Evolutionary conservation across 1,140 invertebrate species (phyloP), one percentile per base, ranked within the genome.

Genomic region (Cyclargus thomasi): DNA sequence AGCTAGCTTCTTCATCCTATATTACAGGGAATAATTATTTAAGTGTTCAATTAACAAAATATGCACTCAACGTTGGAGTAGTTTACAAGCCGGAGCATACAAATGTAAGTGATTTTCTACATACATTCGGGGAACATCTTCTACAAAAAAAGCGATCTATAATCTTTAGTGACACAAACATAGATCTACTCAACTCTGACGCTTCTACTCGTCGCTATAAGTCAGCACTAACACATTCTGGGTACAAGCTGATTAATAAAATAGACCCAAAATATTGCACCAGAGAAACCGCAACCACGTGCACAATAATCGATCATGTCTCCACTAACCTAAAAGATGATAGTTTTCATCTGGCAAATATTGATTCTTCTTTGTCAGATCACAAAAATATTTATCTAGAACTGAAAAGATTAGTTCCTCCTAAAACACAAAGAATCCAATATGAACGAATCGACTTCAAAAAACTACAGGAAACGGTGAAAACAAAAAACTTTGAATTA

Each of bases 131-230:
- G 20, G 3, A 62, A 21, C 68, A 73, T 53, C 22, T 70, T 57
- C 53, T 55, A 18, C 8, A 70, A 20, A 70, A 63, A 18, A 65
- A 64, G 16, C 70, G 69, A 67, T 14, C 63, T 10, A 67, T 73
- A 64, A 64, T 73, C 16, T 73, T 70, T 67, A 69, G 72, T 11
- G 72, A 73, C 62, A 66, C 70, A 39, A 73, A 73, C 62, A 68
- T 70, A n/a, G 62, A 70, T 53, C 21, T 73, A 11, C 18, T 70
- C 20, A 57, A n/a, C 21, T 55, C 53, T 35, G 64, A 70, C 22
- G 36, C 35, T 17, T 63, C 65, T 6, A 63, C 64, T 11, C 66
- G 62, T 17, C 67, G 55, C 7, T 73, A 73, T 57, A 68, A 68
- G 59, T 17, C 57, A 36, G 39, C 63, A 18, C 17, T 72, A n/a